Conservation (phyloP, 2,888 invertebrate genomes). For the Clusia tigrina region DNA sequence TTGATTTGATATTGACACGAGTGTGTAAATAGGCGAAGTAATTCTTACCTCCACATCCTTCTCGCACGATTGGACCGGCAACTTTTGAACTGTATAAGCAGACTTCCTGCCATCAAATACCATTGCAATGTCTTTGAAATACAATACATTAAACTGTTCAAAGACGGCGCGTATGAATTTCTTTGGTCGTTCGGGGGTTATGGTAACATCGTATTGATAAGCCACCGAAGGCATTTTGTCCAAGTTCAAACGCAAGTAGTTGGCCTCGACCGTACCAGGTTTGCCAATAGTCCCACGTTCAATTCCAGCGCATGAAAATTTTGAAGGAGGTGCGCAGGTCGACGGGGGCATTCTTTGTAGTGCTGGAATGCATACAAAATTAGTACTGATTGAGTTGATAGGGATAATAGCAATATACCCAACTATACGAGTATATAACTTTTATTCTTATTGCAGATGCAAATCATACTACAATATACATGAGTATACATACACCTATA, state of each 20-base stretch:
- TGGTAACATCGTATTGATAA: conserved; percentile 84
- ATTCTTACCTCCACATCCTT: conserved; percentile 47
- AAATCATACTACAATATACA: no score
- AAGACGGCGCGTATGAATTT: conserved; percentile 69
- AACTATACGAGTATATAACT: no score
- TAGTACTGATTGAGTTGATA: no score
- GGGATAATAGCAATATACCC: no score
- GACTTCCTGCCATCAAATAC: conserved; percentile 80
- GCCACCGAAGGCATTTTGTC: conserved; percentile 64
- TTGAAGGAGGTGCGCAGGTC: background rate
- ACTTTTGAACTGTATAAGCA: conserved; percentile 65
- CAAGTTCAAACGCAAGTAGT: conserved; percentile 72
- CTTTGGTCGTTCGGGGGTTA: conserved; percentile 76
- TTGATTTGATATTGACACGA: no score
- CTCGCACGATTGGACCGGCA: conserved; percentile 32
- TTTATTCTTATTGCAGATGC: no score
- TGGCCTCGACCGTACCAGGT: conserved; percentile 67
- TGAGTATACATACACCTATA: no score
- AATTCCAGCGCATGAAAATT: conserved; percentile 33
- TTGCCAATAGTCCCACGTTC: conserved; percentile 62
- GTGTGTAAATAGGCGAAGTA: no score
- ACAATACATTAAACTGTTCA: conserved; percentile 52
- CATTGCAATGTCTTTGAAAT: conserved; percentile 65
- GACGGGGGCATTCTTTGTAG: conserved; percentile 3
- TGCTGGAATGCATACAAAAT: no score